A percentile compares a stretch with the other conserved stretches of the same genome.
Conservation (phyloP, 2,113 vertebrate genomes). For the Barbus barbus region DNA sequence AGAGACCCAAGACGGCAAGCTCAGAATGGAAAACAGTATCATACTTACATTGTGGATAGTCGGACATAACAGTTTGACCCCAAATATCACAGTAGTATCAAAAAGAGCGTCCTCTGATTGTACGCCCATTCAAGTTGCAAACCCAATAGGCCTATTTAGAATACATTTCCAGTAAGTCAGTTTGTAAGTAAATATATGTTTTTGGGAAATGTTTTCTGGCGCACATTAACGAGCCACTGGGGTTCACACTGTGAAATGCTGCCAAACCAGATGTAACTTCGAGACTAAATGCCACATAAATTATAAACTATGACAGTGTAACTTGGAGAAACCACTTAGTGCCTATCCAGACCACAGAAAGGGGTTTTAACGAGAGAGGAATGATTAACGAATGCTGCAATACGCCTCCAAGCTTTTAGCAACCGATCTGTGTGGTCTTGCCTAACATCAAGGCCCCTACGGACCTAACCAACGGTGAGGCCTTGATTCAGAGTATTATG, state of each 20-base stretch:
- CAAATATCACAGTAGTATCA: not conserved
- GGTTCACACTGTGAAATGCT: constrained; percentile 61
- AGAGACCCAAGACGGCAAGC: not conserved
- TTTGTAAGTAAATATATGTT: constrained; percentile 67
- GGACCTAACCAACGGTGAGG: not conserved
- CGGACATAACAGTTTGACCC: constrained; percentile 1
- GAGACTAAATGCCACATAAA: constrained; percentile 56
- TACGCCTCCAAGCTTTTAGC: constrained; percentile 39
- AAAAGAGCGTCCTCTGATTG: not conserved
- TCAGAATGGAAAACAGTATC: constrained; percentile 23
- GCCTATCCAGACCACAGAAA: constrained; percentile 42
- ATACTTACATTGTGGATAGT: constrained; percentile 23
- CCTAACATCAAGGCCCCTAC: not conserved
- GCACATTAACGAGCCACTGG: constrained; percentile 57
- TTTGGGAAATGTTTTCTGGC: constrained; percentile 70
- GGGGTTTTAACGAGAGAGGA: constrained; percentile 41
- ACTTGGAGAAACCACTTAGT: constrained; percentile 49
- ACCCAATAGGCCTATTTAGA: constrained; percentile 45
- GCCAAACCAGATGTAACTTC: constrained; percentile 65
- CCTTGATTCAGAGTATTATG: not conserved
- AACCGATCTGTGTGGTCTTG: constrained; percentile 5
- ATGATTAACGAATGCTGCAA: constrained; percentile 45
- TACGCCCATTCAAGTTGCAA: not conserved
- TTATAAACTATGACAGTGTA: constrained; percentile 50
- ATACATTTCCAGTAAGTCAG: constrained; percentile 72